Base-by-base conservation (phyloP, 2,888 invertebrate genomes). In the Acleris literana region DNA sequence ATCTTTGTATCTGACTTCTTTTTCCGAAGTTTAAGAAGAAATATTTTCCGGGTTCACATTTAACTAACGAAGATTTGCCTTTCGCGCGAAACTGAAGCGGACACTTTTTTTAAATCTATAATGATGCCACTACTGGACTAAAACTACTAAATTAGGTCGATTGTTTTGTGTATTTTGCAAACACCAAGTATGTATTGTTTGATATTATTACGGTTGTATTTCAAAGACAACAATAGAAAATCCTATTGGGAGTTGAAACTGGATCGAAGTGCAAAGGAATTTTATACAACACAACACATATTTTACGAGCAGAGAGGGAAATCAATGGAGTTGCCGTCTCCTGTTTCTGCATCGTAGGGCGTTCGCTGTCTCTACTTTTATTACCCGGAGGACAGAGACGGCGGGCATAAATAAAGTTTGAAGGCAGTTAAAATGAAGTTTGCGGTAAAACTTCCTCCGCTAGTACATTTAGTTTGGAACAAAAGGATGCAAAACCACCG, bases 331-430 rank as follows among this genome's bases (percentile, higher is more conserved):
- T n/a, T 1, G 11, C 5, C 39, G 43, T 56, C 22, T 56, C 18
- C 11, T 22, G 9, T 44, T 44, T 20, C 44, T 22, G 52, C 16
- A 9, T 44, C n/a, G 44, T 43, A 7, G 44, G 44, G 3, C 22
- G 11, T n/a, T 6, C 5, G 56, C 54, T n/a, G 29, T 65, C 29
- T 48, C 29, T 43, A 60, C 43, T 65, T 60, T 60, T 55, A 65
- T 55, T 33, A 60, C 60, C 5, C 29, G 54, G 43, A 59, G 59
- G 44, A 59, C 59, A 25, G 44, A 54, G 48, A 59, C 20, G 20
- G 39, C 39, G 33, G 20, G 16, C 1, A 17, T 3, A 54, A 29
- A 17, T 57, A 17, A 46, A 46, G n/a, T 46, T 18, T 20, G 5
- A 6, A 48, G 39, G 58, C 33, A 58, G 57, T 52, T 63, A 44